Evolutionary conservation across 2,113 vertebrate species (phyloP), one percentile per base, ranked within the genome.

Genomic region (Mellivora capensis): DNA sequence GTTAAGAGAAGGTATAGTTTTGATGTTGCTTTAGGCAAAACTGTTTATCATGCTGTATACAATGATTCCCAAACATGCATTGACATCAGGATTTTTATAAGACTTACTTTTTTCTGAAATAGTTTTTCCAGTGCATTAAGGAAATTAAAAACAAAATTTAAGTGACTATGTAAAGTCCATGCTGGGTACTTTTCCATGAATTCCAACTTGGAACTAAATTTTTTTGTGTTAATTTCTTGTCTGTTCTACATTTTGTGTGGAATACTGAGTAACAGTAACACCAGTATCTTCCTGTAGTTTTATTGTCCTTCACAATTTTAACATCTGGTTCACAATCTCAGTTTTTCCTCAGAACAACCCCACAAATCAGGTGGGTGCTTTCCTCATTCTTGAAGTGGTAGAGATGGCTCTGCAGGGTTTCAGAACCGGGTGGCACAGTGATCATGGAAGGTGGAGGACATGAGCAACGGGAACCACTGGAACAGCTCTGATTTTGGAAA

Each of bases 11-110:
- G 15, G 44, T 84, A 0, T 49, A 13, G 87, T 96, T 95, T 96
- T 87, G 11, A 13, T 83, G 21, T 79, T 86, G 31, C n/a, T 92
- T 59, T 87, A 82, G 31, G 20, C 92, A 77, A 76, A 39, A 61
- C 5, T 91, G 11, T 90, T 91, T 64, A 54, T 96, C 6, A 14
- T 37, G 25, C 44, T 37, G 17, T 74, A 69, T 69, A 69, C 5
- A 34, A 17, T 88, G 49, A 91, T 93, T 91, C n/a, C 90, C 27
- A 95, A 81, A 67, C 82, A 34, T 20, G 2, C 80, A 37, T 94
- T 95, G 90, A 71, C 86, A 42, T 79, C 59, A 69, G 87, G 1
- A 57, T 64, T 96, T 97, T 97, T 80, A 81, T 86, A 37, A 39
- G 77, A n/a, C 6, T 9, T 71, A 7, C 11, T 14, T 97, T 97